Conservation (phyloP, 2,797 vertebrate genomes). For the Catamblyrhynchus diadema region DNA sequence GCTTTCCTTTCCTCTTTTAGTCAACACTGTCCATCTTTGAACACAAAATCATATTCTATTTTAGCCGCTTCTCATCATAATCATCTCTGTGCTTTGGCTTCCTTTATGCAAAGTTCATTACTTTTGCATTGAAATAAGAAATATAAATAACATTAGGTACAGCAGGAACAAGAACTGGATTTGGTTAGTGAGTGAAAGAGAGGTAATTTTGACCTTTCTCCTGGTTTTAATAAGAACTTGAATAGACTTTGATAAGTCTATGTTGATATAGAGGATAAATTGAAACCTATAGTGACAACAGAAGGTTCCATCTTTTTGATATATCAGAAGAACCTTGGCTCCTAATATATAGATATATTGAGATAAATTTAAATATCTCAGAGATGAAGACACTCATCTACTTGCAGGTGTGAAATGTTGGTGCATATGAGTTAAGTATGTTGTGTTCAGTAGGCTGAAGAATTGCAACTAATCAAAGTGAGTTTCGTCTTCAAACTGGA, state of each 20-base stretch:
- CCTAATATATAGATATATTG: neutral
- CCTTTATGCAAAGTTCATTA: neutral
- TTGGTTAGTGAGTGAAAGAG: neutral
- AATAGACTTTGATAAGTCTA: neutral
- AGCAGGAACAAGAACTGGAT: neutral
- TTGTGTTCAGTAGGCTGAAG: neutral
- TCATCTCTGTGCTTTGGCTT: neutral
- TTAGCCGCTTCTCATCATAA: neutral
- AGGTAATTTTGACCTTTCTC: neutral
- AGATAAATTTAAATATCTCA: neutral
- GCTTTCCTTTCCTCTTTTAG: neutral
- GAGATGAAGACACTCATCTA: neutral
- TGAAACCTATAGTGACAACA: neutral
- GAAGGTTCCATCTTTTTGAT: neutral
- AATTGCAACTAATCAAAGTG: neutral
- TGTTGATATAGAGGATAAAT: neutral
- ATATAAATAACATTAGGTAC: neutral
- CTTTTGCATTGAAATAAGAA: neutral
- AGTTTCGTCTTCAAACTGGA: neutral
- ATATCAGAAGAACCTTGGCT: neutral
- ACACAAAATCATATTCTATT: neutral
- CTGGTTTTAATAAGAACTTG: neutral
- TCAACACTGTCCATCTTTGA: neutral
- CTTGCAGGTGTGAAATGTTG: neutral
- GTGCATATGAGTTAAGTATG: neutral